Evolutionary conservation across 2,113 vertebrate species (phyloP).

Genomic region (Psilopogon haemacephalus): DNA sequence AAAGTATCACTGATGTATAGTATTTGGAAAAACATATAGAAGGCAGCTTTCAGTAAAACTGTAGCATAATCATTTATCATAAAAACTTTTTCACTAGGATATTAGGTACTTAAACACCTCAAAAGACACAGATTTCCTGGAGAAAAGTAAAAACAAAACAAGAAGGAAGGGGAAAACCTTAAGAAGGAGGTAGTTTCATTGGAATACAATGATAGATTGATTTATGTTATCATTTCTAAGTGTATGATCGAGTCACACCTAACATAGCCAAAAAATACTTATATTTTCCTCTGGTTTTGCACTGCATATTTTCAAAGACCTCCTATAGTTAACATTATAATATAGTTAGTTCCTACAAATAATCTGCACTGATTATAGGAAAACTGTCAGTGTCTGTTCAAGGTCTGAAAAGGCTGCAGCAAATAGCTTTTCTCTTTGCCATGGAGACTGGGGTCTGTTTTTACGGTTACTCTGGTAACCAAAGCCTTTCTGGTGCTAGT

Average conservation of each 20-base stretch:
- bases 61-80: background rate
- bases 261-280: conserved; percentile 30
- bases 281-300: conserved; percentile 44
- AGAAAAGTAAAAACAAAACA: background rate
- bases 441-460: conserved; percentile 92
- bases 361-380: conserved; percentile 88
- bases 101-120: background rate
- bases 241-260: conserved; percentile 29
- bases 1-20: conserved; percentile 3
- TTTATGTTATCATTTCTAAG: conserved; percentile 54
- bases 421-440: conserved; percentile 93
- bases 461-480: conserved; percentile 98
- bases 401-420: conserved; percentile 91
- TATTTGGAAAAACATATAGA: background rate
- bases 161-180: background rate
- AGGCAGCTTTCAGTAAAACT: background rate
- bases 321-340: conserved; percentile 83
- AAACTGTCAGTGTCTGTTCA: conserved; percentile 87
- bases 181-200: background rate
- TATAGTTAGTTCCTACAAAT: conserved; percentile 85
- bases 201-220: conserved; percentile 31
- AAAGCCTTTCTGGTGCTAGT: conserved; percentile 83
- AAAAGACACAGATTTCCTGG: background rate
- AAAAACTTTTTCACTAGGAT: background rate
- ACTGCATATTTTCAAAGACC: conserved; percentile 74